Conservation (phyloP, 1,140 invertebrate genomes). For the Vollenhovia emeryi region DNA sequence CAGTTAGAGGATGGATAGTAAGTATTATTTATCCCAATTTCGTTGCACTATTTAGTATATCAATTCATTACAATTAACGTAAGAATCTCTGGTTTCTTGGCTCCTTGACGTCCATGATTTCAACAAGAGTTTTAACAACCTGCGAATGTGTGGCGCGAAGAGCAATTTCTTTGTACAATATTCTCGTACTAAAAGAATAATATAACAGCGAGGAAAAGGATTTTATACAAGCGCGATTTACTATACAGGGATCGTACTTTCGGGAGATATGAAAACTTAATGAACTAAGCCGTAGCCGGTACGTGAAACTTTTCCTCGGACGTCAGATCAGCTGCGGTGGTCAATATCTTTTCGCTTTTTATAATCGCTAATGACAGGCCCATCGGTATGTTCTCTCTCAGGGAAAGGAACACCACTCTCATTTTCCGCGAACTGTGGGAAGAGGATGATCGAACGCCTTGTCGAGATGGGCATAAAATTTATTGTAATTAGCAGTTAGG, state of each 20-base stretch:
- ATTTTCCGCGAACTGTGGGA: background rate
- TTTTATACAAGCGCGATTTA: background rate
- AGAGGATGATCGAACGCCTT: slow-evolving; percentile 1
- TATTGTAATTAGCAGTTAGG: slow-evolving; percentile 74
- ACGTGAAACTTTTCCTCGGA: background rate
- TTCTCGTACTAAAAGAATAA: background rate
- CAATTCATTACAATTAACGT: too few species aligned
- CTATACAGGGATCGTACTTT: background rate
- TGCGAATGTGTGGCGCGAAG: background rate
- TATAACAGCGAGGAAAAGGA: background rate
- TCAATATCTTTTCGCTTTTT: background rate
- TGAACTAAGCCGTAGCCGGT: background rate
- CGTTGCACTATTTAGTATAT: too few species aligned
- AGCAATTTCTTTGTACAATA: background rate
- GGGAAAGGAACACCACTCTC: background rate
- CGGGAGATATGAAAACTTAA: background rate
- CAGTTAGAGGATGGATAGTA: too few species aligned
- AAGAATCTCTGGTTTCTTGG: too few species aligned
- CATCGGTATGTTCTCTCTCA: background rate
- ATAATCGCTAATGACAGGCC: background rate
- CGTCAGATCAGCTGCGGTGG: background rate
- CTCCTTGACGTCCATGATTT: background rate
- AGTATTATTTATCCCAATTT: too few species aligned
- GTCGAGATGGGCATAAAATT: slow-evolving; percentile 61
- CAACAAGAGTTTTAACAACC: background rate